phyloP scores from a whole-genome alignment of 2,888 invertebrate species.

The Harmothoe impar region DNA sequence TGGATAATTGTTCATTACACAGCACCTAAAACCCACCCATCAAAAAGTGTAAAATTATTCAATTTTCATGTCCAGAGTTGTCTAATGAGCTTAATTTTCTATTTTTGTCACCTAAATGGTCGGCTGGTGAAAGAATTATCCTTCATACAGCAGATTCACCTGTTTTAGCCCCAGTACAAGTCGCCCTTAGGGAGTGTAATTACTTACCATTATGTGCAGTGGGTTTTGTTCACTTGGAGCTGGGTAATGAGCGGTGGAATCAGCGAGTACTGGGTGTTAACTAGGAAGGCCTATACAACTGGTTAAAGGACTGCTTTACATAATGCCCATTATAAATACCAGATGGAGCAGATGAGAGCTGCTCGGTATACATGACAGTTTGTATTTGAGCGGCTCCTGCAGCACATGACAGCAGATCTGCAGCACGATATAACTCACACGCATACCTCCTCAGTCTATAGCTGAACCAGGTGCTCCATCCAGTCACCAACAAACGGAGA shows the following conservation, averaged over 20 bases:
- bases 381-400: neutral
- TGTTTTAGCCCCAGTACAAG: slow-evolving; percentile 1
- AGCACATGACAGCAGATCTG: no score
- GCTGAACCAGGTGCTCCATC: no score
- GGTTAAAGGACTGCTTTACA: neutral
- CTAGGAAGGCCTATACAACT: neutral
- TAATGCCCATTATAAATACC: neutral
- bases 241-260: neutral
- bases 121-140: slow-evolving; percentile 26
- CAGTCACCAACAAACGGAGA: no score
- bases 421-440: neutral
- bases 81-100: slow-evolving; percentile 52
- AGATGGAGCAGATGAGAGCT: neutral
- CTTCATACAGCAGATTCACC: neutral
- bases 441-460: no score
- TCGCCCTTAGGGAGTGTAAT: neutral
- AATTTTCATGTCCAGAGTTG: slow-evolving; percentile 57
- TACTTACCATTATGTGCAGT: neutral
- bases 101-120: slow-evolving; percentile 41
- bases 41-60: slow-evolving; percentile 51
- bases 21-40: neutral
- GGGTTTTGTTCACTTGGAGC: neutral
- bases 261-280: neutral
- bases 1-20: slow-evolving; percentile 53
- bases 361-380: neutral